A percentile compares a stretch with the other conserved stretches of the same genome.
Conservation (phyloP, 2,797 vertebrate genomes). For the Anabas testudineus region DNA sequence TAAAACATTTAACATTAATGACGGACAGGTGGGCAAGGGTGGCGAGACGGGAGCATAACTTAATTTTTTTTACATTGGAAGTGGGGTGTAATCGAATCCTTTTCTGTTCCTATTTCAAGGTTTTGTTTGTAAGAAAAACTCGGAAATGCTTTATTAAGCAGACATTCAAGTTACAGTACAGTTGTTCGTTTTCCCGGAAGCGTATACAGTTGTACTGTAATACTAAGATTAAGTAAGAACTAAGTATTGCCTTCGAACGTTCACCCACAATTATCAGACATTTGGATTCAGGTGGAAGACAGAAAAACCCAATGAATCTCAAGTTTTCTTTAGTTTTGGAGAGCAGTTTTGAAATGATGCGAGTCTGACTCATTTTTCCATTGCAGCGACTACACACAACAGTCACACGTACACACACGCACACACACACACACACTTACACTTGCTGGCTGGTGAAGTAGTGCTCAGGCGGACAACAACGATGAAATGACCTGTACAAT, state of each 20-base stretch:
- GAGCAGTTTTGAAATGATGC: slow-evolving; percentile 68
- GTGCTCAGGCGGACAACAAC: slow-evolving; percentile 80
- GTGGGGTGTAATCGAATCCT: slow-evolving; percentile 58
- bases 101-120: slow-evolving; percentile 69
- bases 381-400: slow-evolving; percentile 61
- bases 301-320: slow-evolving; percentile 28
- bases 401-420: slow-evolving; percentile 18
- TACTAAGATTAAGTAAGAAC: slow-evolving; percentile 67
- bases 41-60: slow-evolving; percentile 62
- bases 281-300: slow-evolving; percentile 78
- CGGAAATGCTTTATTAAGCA: slow-evolving; percentile 71
- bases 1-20: slow-evolving; percentile 81
- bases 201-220: slow-evolving; percentile 73
- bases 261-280: slow-evolving; percentile 61
- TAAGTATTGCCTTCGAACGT: slow-evolving; percentile 80
- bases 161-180: slow-evolving; percentile 82
- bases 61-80: slow-evolving; percentile 56
- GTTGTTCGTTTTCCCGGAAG: slow-evolving; percentile 50
- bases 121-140: slow-evolving; percentile 48
- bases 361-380: slow-evolving; percentile 80
- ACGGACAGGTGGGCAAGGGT: slow-evolving; percentile 63
- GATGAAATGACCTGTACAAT: slow-evolving; percentile 84
- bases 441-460: slow-evolving; percentile 84
- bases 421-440: slow-evolving; percentile 20
- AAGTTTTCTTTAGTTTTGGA: slow-evolving; percentile 28